Percentiles rank a stretch among this genome's conserved stretches.
Evolutionary conservation across 2,888 invertebrate species (phyloP).

Genomic region (Dryocosmus kuriphilus): DNA sequence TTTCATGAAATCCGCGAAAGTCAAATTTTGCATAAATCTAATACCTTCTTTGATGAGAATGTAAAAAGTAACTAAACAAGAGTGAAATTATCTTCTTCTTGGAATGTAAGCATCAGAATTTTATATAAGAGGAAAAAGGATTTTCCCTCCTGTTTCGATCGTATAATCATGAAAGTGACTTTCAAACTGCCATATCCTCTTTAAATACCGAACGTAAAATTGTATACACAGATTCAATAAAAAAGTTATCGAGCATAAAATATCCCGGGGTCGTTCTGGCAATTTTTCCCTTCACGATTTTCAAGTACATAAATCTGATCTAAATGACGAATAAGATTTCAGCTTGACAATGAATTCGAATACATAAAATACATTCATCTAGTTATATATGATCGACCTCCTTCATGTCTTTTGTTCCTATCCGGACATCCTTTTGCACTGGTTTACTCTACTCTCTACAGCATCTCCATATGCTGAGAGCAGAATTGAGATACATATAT

Average conservation of each 20-base stretch:
- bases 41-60: no score
- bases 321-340: not conserved
- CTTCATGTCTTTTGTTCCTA: slow-evolving; percentile 1
- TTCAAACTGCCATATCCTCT: no score
- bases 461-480: not conserved
- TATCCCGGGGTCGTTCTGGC: not conserved
- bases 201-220: no score
- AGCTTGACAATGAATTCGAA: not conserved
- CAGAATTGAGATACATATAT: not conserved
- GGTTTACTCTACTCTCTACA: slow-evolving; percentile 1
- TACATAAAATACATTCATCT: not conserved
- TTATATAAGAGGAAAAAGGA: no score
- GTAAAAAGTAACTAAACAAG: no score
- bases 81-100: no score
- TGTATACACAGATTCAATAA: not conserved
- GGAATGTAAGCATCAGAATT: no score
- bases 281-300: not conserved
- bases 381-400: not conserved
- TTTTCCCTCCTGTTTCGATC: no score
- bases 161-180: no score
- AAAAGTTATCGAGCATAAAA: not conserved
- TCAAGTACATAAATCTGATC: not conserved
- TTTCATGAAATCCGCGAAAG: no score
- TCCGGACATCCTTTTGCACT: not conserved
- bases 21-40: no score